Evolutionary conservation across 1,140 invertebrate genomes (phyloP).

Genomic region (Laupala kohalensis): DNA sequence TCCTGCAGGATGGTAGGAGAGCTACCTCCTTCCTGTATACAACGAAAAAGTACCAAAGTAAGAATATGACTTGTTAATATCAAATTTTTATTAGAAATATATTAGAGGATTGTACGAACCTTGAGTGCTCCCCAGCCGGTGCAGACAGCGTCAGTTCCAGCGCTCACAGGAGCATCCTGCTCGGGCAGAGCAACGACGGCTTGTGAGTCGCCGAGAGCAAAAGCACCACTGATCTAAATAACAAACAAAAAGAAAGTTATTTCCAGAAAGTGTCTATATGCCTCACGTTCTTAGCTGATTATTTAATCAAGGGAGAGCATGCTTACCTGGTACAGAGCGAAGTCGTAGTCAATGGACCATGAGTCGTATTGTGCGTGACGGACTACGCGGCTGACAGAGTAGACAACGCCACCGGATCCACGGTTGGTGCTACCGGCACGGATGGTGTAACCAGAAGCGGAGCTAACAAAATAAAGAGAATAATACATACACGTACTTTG

Average conservation of each 20-base stretch:
- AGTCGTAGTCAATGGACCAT: background rate
- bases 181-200: background rate
- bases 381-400: background rate
- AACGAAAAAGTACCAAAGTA: background rate
- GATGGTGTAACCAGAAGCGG: background rate
- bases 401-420: background rate
- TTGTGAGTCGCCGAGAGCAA: background rate
- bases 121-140: background rate
- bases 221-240: background rate
- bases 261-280: too few relatives aligned
- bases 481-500: too few relatives aligned
- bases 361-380: background rate
- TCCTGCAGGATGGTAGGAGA: background rate
- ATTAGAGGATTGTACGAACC: background rate
- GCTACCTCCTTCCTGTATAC: background rate
- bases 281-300: too few relatives aligned
- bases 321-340: background rate
- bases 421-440: background rate
- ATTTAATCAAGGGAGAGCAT: too few relatives aligned
- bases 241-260: too few relatives aligned
- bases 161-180: background rate
- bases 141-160: background rate
- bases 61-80: too few relatives aligned
- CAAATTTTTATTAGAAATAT: too few relatives aligned
- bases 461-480: background rate